phyloP scores from a whole-genome alignment of 1,140 invertebrate genomes.

The Globodera rostochiensis region DNA sequence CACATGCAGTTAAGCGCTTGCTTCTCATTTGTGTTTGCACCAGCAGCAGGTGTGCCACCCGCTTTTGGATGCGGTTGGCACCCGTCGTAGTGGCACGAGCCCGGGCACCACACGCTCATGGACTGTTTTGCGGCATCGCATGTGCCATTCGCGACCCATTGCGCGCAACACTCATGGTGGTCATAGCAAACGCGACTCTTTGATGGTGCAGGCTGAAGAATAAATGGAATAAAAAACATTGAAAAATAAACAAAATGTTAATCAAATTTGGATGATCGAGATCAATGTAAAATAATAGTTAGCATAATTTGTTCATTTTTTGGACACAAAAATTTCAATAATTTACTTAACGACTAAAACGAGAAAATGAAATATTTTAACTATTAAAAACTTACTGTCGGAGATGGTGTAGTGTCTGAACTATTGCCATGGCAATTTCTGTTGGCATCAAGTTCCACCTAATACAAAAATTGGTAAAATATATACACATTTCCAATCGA shows the following conservation, averaged over 20 bases:
- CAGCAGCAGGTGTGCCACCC: not conserved
- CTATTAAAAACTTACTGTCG: not conserved
- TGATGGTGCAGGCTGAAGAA: not conserved
- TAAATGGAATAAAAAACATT: not conserved
- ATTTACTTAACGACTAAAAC: too few species aligned
- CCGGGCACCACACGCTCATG: not conserved
- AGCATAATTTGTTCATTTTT: too few species aligned
- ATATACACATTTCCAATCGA: too few species aligned
- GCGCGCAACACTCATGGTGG: not conserved
- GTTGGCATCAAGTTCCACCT: not conserved
- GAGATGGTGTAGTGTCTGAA: not conserved
- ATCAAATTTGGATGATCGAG: too few species aligned
- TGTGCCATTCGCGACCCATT: not conserved
- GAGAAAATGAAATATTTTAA: too few species aligned
- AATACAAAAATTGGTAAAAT: too few species aligned
- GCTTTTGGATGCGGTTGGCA: not conserved
- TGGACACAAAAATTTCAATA: too few species aligned
- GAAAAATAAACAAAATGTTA: too few species aligned
- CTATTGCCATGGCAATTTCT: not conserved
- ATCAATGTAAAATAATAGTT: too few species aligned
- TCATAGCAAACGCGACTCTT: not conserved
- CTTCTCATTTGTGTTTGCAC: too few species aligned
- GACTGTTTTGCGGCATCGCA: not conserved
- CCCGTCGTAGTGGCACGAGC: not conserved
- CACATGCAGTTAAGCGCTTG: too few species aligned